Percentiles rank a stretch among this genome's conserved stretches.
phyloP scores from a whole-genome alignment of 35 echinoderm and acorn worm genomes.

The Lytechinus variegatus region DNA sequence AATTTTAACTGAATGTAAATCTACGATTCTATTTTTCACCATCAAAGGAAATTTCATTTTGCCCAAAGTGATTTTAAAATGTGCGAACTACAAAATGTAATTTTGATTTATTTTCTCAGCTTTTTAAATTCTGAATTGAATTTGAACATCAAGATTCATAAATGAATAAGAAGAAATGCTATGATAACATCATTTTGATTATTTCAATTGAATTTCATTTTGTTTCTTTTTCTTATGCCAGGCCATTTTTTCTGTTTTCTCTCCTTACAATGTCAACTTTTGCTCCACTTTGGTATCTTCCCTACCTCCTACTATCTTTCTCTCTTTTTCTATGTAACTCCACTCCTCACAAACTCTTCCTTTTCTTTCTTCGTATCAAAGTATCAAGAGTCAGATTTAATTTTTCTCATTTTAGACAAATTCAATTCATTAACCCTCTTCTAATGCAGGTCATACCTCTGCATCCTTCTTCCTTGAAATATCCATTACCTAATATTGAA shows the following conservation, averaged over 20 bases:
- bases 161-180: no score
- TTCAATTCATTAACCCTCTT: background rate
- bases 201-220: no score
- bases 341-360: background rate
- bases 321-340: background rate
- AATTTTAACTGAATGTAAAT: no score
- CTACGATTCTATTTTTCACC: no score
- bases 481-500: constrained; percentile 6
- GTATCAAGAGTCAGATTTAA: background rate
- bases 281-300: background rate
- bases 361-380: background rate
- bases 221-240: no score
- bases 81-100: no score
- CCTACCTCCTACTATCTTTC: background rate
- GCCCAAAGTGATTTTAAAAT: no score
- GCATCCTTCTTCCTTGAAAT: background rate
- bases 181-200: no score
- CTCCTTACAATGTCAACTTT: background rate
- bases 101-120: no score
- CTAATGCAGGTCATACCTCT: constrained; percentile 18
- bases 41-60: no score
- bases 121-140: no score
- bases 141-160: no score
- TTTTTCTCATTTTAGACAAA: background rate
- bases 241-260: background rate